phyloP scores from a whole-genome alignment of 2,797 vertebrate species.

The Zalophus californianus region DNA sequence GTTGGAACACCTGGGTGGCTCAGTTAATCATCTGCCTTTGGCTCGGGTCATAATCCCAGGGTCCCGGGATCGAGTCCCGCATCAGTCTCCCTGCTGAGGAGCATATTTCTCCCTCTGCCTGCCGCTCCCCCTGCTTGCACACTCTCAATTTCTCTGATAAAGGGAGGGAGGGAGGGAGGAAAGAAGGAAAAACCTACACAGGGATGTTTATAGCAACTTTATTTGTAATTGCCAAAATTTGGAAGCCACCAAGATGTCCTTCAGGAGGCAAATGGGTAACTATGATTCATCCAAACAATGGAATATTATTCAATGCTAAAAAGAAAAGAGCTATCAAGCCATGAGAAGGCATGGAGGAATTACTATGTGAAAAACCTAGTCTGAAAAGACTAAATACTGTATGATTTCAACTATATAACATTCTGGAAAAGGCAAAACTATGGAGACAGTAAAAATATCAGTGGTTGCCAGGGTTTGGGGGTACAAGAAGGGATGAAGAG shows the following conservation, averaged over 20 bases:
- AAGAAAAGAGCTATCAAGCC: background rate
- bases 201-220: background rate
- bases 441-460: background rate
- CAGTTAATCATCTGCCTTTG: too few species aligned
- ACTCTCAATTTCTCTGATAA: too few species aligned
- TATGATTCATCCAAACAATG: background rate
- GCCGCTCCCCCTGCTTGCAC: too few species aligned
- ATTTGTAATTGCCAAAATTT: background rate
- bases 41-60: too few species aligned
- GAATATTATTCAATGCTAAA: background rate
- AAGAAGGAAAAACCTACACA: background rate
- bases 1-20: too few species aligned
- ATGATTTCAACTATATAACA: background rate
- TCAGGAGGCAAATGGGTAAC: background rate
- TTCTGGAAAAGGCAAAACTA: background rate
- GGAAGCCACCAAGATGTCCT: background rate
- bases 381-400: background rate
- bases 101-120: too few species aligned
- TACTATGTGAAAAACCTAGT: background rate
- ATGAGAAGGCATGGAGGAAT: background rate
- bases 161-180: too few species aligned
- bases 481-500: background rate
- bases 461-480: background rate
- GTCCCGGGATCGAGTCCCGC: too few species aligned
- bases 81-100: too few species aligned